Percentiles rank a stretch among this genome's conserved stretches.
Evolutionary conservation across 2,888 invertebrate species (phyloP).

Genomic region (Malthinus seriepunctatus): DNA sequence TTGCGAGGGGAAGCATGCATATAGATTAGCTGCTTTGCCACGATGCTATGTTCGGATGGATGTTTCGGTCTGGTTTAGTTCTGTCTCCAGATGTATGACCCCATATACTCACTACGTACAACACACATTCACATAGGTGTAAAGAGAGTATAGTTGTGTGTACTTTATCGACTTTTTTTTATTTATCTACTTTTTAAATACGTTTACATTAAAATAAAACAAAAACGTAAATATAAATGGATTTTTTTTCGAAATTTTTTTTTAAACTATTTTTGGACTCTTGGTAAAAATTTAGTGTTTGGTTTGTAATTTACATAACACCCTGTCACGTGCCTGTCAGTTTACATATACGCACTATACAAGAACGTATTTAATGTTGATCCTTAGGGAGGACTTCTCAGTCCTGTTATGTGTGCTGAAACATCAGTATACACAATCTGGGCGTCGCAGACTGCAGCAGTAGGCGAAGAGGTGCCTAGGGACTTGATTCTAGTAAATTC

Average conservation of each 20-base stretch:
- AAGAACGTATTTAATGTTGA: conserved; percentile 28
- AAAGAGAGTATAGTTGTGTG: conserved; percentile 24
- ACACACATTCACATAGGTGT: conserved; percentile 17
- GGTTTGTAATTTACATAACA: conserved; percentile 8
- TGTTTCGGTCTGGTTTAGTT: conserved; percentile 32
- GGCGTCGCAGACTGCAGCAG: conserved; percentile 31
- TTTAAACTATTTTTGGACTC: not conserved
- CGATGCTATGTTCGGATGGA: conserved; percentile 33
- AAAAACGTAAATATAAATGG: too few relatives aligned
- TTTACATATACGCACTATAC: conserved; percentile 12
- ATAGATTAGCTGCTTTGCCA: conserved; percentile 61
- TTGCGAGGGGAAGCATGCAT: conserved; percentile 55
- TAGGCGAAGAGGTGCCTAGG: conserved; percentile 37
- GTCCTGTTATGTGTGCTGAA: conserved; percentile 32
- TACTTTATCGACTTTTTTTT: conserved; percentile 22
- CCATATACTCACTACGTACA: conserved; percentile 1
- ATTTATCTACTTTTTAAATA: not conserved
- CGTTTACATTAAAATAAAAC: conserved; percentile 1
- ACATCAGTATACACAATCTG: conserved; percentile 39
- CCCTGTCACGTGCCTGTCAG: conserved; percentile 17
- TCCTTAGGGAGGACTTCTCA: conserved; percentile 29
- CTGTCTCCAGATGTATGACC: conserved; percentile 32
- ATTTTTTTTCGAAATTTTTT: too few relatives aligned
- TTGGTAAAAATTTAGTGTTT: not conserved
- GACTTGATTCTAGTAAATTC: conserved; percentile 26